Evolutionary conservation across 2,888 invertebrate genomes (phyloP).

Genomic region (Lordiphosa andalusiaca): DNA sequence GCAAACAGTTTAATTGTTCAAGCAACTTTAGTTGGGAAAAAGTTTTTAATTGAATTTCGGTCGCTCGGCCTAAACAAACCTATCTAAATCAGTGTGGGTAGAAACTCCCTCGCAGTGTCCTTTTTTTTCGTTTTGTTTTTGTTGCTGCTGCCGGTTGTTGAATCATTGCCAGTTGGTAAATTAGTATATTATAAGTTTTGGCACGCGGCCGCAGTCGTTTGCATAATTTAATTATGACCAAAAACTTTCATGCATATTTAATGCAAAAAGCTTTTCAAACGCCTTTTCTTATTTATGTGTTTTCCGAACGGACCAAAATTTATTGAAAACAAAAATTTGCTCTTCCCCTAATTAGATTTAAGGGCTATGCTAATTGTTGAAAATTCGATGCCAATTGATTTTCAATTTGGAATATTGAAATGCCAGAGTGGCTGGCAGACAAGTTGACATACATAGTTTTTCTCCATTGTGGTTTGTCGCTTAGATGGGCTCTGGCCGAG

Average conservation of each 20-base stretch:
- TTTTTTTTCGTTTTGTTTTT: too few species aligned
- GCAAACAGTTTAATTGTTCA: neutral
- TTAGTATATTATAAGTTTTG: constrained; percentile 67
- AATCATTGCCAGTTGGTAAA: constrained; percentile 68
- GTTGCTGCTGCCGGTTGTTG: constrained; percentile 30
- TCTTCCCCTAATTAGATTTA: constrained; percentile 31
- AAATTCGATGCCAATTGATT: constrained; percentile 29
- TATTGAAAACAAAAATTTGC: neutral
- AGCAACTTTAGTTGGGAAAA: constrained; percentile 11
- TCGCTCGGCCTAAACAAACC: constrained; percentile 45
- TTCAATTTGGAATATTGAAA: constrained; percentile 32
- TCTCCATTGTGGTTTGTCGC: constrained; percentile 26
- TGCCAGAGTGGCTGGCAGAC: constrained; percentile 16
- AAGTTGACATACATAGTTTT: constrained; percentile 33
- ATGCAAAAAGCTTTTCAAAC: constrained; percentile 60
- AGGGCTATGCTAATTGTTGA: constrained; percentile 29
- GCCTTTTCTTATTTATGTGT: constrained; percentile 61
- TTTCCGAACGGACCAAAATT: constrained; percentile 46
- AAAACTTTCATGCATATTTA: constrained; percentile 58
- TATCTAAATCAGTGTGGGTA: constrained; percentile 17
- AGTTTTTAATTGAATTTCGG: constrained; percentile 49
- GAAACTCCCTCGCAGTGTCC: neutral
- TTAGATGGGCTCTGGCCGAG: constrained; percentile 20
- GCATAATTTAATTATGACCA: constrained; percentile 66
- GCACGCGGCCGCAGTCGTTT: constrained; percentile 60